Conservation (phyloP, 2,113 vertebrate genomes). For the Colossoma macropomum region DNA sequence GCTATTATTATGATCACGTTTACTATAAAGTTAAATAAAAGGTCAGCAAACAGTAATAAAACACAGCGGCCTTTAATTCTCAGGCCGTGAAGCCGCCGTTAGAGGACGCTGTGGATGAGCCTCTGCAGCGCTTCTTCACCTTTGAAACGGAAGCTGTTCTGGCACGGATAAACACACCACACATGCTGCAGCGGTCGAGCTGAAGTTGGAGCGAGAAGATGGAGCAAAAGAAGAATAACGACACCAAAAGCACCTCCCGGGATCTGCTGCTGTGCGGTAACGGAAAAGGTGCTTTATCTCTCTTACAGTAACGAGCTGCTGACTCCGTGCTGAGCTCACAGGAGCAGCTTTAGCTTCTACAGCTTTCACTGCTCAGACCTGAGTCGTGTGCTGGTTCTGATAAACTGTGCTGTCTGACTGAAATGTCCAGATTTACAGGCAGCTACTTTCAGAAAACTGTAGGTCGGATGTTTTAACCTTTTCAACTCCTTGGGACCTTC, state of each 20-base stretch:
- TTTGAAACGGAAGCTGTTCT: constrained; percentile 42
- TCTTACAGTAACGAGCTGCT: neutral
- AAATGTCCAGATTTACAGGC: too few species aligned
- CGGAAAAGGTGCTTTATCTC: constrained; percentile 64
- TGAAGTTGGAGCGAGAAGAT: constrained; percentile 39
- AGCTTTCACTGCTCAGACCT: neutral
- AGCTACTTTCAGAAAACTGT: too few species aligned
- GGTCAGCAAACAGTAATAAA: too few species aligned
- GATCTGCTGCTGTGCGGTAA: constrained; percentile 74
- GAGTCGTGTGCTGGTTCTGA: too few species aligned
- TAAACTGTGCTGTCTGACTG: too few species aligned
- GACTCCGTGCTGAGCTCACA: neutral
- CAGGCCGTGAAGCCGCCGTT: constrained; percentile 5
- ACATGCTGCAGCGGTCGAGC: constrained; percentile 30
- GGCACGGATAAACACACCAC: neutral
- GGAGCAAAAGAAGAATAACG: constrained; percentile 53
- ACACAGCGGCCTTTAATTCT: too few species aligned
- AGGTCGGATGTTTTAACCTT: too few species aligned
- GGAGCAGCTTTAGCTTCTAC: neutral
- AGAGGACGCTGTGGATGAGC: constrained; percentile 53
- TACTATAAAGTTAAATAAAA: too few species aligned
- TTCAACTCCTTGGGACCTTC: too few species aligned
- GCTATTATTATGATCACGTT: too few species aligned
- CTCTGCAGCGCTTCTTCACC: rapidly evolving
- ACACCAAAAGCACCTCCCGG: constrained; percentile 61